Percentiles rank a stretch among this genome's conserved stretches.
phyloP scores from a whole-genome alignment of 2,113 vertebrate genomes.

The Forbesichthys agassizii region DNA sequence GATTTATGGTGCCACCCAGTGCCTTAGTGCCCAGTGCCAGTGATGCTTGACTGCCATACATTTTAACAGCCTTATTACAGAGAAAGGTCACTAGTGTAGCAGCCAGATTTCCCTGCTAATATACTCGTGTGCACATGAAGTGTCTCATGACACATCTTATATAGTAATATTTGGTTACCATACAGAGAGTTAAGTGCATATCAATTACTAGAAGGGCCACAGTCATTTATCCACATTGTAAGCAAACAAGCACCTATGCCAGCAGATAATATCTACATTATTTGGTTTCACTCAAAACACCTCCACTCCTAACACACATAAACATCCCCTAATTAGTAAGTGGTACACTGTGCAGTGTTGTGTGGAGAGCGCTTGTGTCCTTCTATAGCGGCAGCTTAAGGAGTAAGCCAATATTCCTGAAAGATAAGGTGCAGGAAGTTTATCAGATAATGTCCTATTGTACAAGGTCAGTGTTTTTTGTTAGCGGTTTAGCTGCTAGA shows the following conservation, averaged over 20 bases:
- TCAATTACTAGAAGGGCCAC: neutral
- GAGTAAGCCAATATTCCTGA: conserved; percentile 15
- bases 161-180: conserved; percentile 6
- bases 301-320: neutral
- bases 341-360: neutral
- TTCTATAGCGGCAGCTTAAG: conserved; percentile 1
- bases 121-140: neutral
- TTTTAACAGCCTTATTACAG: conserved; percentile 53
- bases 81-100: conserved; percentile 59
- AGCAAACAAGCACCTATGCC: neutral
- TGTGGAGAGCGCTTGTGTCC: neutral
- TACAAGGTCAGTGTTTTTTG: conserved; percentile 20
- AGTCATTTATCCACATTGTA: neutral
- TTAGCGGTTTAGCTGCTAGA: neutral
- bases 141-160: neutral
- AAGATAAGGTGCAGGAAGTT: conserved; percentile 4
- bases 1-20: neutral
- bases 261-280: neutral
- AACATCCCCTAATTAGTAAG: conserved; percentile 16
- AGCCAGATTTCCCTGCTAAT: neutral
- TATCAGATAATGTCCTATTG: neutral
- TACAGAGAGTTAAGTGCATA: neutral
- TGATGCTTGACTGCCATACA: conserved; percentile 17
- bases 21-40: too few relatives aligned
- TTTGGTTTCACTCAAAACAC: conserved; percentile 3